A percentile compares a stretch with the other conserved stretches of the same genome.
These are phyloP conservation scores for Holotrichia oblita DNA, from an alignment of 1,140 invertebrate species.

Conservation along the genomic window DNA sequence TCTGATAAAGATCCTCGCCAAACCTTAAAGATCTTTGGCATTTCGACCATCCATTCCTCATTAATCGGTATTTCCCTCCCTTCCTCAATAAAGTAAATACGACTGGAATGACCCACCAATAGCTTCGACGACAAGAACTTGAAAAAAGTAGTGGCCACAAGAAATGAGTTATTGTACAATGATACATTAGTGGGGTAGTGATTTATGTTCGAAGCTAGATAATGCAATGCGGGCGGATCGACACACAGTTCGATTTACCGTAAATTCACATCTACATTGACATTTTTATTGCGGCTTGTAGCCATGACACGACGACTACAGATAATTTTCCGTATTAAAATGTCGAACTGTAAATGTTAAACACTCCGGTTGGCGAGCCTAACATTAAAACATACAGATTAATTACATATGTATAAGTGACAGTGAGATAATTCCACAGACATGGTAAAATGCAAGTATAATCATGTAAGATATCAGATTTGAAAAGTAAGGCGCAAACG, in stretches of 20 bases:
- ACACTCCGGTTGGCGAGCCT: too few relatives aligned
- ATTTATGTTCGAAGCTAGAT: constrained; percentile 9
- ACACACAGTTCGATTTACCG: constrained; percentile 14
- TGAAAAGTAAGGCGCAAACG: too few relatives aligned
- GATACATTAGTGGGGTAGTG: constrained; percentile 16
- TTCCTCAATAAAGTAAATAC: constrained; percentile 32
- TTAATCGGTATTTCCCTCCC: constrained; percentile 30
- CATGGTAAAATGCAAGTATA: too few relatives aligned
- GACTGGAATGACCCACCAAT: not conserved
- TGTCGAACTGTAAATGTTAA: too few relatives aligned
- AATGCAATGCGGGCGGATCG: constrained; percentile 6
- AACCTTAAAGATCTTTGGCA: constrained; percentile 16
- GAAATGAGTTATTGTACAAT: constrained; percentile 25
- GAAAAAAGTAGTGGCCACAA: constrained; percentile 18
- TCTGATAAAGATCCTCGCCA: constrained; percentile 5
- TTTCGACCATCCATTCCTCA: constrained; percentile 28
- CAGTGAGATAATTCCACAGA: too few relatives aligned
- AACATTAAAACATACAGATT: too few relatives aligned
- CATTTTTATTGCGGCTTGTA: not conserved
- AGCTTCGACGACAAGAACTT: not conserved
- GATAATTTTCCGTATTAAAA: too few relatives aligned
- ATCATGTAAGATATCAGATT: too few relatives aligned
- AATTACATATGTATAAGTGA: too few relatives aligned
- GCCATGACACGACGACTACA: too few relatives aligned
- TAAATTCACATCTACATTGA: constrained; percentile 16